Evolutionary conservation across 2,797 vertebrate species (phyloP).

Genomic region (Melanotaenia parkinsoni): DNA sequence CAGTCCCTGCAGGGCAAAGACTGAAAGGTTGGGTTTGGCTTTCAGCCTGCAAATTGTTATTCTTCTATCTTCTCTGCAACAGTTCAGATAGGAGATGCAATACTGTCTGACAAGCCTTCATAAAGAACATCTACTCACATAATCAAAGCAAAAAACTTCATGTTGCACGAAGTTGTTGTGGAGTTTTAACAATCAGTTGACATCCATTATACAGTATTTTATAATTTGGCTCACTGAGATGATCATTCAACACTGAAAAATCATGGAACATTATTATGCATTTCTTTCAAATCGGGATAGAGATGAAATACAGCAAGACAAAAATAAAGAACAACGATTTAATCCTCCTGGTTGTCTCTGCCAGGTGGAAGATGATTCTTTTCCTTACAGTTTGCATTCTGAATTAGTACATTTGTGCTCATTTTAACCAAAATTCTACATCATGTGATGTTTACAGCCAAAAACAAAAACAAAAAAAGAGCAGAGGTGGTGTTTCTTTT

Average conservation of each 20-base stretch:
- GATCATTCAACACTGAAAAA: background rate
- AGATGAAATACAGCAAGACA: too few relatives aligned
- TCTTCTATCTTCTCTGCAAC: conserved; percentile 41
- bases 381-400: background rate
- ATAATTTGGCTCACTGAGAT: background rate
- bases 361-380: background rate
- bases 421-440: too few relatives aligned
- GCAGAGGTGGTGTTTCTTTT: too few relatives aligned
- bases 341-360: background rate
- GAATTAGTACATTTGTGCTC: background rate
- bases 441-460: too few relatives aligned
- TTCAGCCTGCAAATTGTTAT: conserved; percentile 61
- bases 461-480: too few relatives aligned
- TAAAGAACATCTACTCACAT: conserved; percentile 3
- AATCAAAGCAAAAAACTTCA: conserved; percentile 22
- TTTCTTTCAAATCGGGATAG: too few relatives aligned
- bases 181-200: background rate
- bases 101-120: conserved; percentile 20
- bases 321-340: too few relatives aligned
- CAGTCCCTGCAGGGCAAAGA: conserved; percentile 71
- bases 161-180: background rate
- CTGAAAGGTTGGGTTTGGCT: conserved; percentile 69
- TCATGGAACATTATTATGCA: too few relatives aligned
- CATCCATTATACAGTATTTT: background rate
- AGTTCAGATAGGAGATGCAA: conserved; percentile 30